A percentile compares a stretch with the other conserved stretches of the same genome.
Conservation (phyloP, 1,140 invertebrate genomes). For the Drosophila grimshawi region DNA sequence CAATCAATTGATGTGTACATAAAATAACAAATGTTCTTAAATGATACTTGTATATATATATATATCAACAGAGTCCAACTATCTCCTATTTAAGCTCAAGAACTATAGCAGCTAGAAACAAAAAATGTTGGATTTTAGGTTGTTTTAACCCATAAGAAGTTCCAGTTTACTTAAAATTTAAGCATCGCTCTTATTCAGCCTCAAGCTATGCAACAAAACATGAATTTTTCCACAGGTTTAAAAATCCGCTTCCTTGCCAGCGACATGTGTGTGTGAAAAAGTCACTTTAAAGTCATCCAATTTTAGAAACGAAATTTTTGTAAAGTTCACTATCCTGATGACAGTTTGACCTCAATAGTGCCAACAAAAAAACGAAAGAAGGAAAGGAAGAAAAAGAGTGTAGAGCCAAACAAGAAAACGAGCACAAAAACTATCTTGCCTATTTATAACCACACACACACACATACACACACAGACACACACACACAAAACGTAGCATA, state of each 20-base stretch:
- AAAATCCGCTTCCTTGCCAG: neutral
- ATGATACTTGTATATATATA: too few relatives aligned
- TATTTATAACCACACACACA: constrained; percentile 66
- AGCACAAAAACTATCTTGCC: constrained; percentile 71
- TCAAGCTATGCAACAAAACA: too few relatives aligned
- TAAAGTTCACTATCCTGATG: constrained; percentile 78
- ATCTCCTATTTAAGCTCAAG: too few relatives aligned
- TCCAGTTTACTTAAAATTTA: too few relatives aligned
- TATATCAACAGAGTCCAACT: too few relatives aligned
- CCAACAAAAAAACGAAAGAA: constrained; percentile 36
- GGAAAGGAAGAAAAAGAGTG: constrained; percentile 5
- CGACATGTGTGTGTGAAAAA: neutral
- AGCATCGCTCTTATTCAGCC: too few relatives aligned
- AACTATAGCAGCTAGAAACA: too few relatives aligned
- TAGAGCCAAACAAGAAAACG: constrained; percentile 52
- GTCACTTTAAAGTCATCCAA: constrained; percentile 62
- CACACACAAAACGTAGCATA: constrained; percentile 50
- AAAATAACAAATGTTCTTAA: too few relatives aligned
- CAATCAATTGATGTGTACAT: too few relatives aligned
- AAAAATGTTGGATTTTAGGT: too few relatives aligned
- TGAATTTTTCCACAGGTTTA: neutral
- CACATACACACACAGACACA: constrained; percentile 16
- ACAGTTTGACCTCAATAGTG: constrained; percentile 72
- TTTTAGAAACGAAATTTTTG: constrained; percentile 51
- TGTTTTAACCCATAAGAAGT: too few relatives aligned